Evolutionary conservation across 2,888 invertebrate genomes (phyloP).

Genomic region (Caenorhabditis macrosperma): DNA sequence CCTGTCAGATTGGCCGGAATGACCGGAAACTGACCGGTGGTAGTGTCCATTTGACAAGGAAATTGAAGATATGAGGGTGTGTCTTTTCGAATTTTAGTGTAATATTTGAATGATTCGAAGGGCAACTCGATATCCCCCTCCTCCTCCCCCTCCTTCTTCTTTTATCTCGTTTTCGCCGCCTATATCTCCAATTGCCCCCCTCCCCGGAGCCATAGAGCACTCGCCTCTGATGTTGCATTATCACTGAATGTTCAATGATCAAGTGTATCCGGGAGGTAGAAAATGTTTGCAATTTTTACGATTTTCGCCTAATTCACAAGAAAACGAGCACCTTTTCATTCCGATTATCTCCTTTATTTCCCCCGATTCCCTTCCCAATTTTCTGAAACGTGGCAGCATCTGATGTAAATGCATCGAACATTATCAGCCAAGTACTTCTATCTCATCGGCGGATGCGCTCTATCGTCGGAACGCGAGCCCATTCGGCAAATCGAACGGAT

Average conservation of each 20-base stretch:
- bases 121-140: conserved; percentile 32
- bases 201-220: too few species aligned
- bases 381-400: too few species aligned
- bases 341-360: not conserved
- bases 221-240: not conserved
- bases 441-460: conserved; percentile 49
- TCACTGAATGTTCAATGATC: too few species aligned
- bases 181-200: too few species aligned
- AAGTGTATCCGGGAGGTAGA: too few species aligned
- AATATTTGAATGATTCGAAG: conserved; percentile 27
- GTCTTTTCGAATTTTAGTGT: conserved; percentile 2
- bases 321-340: too few species aligned
- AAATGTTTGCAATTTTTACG: too few species aligned
- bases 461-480: conserved; percentile 40
- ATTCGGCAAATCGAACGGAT: conserved; percentile 34
- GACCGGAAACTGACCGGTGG: too few species aligned
- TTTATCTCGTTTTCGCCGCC: not conserved
- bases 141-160: not conserved
- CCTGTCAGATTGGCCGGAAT: too few species aligned
- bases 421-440: conserved; percentile 33
- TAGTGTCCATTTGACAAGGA: too few species aligned
- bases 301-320: too few species aligned
- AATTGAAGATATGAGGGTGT: not conserved
- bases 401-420: conserved; percentile 20
- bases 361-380: not conserved